Evolutionary conservation across 2,113 vertebrate species (phyloP).

Genomic region (Protobothrops flavoviridis): DNA sequence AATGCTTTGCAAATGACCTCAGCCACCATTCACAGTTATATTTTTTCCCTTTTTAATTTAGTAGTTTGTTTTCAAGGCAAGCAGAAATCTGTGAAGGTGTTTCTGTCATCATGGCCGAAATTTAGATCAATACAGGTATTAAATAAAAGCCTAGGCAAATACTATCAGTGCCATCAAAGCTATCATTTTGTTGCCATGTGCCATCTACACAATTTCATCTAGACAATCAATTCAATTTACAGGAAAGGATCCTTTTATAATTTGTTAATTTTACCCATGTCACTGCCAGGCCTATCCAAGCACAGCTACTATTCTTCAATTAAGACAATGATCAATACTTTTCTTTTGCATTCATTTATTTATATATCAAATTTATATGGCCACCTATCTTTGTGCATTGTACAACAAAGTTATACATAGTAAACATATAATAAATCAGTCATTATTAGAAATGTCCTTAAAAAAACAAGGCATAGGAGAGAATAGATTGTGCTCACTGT

Average conservation of each 20-base stretch:
- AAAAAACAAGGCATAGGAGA: not conserved
- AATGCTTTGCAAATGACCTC: conserved; percentile 43
- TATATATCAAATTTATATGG: not conserved
- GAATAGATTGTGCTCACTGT: conserved; percentile 1
- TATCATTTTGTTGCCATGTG: conserved; percentile 34
- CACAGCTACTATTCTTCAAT: conserved; percentile 40
- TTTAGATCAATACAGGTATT: conserved; percentile 45
- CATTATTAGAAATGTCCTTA: not conserved
- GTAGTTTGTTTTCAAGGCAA: conserved; percentile 44
- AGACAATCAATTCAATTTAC: conserved; percentile 58
- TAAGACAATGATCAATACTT: conserved; percentile 52
- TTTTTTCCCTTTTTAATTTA: conserved; percentile 35
- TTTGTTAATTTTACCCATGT: conserved; percentile 53
- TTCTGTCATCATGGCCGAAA: conserved; percentile 42
- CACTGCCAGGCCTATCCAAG: conserved; percentile 40
- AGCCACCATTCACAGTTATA: conserved; percentile 22
- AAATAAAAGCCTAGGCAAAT: conserved; percentile 53
- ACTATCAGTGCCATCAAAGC: conserved; percentile 34
- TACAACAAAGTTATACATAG: not conserved
- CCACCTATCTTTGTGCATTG: not conserved
- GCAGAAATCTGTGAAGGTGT: conserved; percentile 38
- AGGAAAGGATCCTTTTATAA: conserved; percentile 53
- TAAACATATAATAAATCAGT: not conserved
- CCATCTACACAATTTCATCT: conserved; percentile 20
- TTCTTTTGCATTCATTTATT: conserved; percentile 3